Conservation (phyloP, 2,888 invertebrate species). For the Acrobasis repandana region DNA sequence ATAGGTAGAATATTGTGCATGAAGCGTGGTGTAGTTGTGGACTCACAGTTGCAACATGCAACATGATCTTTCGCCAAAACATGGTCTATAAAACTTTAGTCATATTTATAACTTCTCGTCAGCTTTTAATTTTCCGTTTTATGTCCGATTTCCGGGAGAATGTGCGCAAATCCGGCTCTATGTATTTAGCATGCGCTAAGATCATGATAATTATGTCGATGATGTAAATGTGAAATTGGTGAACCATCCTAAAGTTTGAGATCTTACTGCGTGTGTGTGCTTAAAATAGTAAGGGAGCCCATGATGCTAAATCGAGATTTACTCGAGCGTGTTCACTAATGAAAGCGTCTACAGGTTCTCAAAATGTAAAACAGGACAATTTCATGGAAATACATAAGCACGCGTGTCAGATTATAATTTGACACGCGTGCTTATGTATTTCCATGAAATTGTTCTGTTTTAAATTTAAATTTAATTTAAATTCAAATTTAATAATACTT, state of each 20-base stretch:
- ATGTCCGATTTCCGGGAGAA: conserved; percentile 55
- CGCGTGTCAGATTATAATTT: too few relatives aligned
- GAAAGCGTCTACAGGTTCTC: too few relatives aligned
- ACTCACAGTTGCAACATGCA: neutral
- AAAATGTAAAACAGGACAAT: too few relatives aligned
- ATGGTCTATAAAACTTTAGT: neutral
- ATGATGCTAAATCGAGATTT: too few relatives aligned
- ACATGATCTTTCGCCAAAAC: neutral
- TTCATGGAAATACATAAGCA: too few relatives aligned
- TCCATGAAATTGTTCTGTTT: too few relatives aligned
- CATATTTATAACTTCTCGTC: conserved; percentile 15
- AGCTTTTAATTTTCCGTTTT: conserved; percentile 45
- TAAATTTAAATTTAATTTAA: too few relatives aligned
- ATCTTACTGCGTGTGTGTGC: too few relatives aligned
- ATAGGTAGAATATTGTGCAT: neutral
- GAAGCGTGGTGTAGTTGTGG: neutral
- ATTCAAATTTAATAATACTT: too few relatives aligned
- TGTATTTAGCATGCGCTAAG: neutral
- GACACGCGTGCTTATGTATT: too few relatives aligned
- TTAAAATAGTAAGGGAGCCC: too few relatives aligned
- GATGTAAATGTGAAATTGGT: conserved; percentile 36
- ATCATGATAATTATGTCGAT: conserved; percentile 35
- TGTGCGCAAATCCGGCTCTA: conserved; percentile 46
- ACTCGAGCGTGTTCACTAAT: too few relatives aligned
- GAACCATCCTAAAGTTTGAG: neutral